Base-by-base conservation (phyloP, 2,888 invertebrate genomes). In the Apamea sordens region DNA sequence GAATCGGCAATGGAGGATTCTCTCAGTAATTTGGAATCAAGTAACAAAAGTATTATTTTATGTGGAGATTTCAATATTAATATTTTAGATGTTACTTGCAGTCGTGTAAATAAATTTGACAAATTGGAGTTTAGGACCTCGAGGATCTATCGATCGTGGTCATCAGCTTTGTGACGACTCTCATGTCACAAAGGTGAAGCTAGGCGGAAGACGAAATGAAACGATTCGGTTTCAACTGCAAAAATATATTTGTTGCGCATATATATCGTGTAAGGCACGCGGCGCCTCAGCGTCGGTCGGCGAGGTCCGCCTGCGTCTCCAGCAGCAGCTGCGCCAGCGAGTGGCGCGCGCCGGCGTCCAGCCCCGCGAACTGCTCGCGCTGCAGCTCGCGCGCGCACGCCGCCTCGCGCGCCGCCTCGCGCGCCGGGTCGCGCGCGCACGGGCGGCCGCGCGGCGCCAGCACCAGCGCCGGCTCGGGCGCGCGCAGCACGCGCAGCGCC, bases 351-450 rank as follows among this genome's bases (percentile, higher is more conserved):
- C 94, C 94, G 32, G 94, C 93, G 68, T 89, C 91, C 44, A 95
- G 89, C n/a, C 90, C 0, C 18, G 47, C 50, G 78, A 83, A 77
- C 6, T 24, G 24, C 0, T 73, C 47, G 64, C 47, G 72, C 15
- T 32, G 73, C 56, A 76, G 73, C 7, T 24, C 18, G 5, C 77
- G 83, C 65, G 72, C 72, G 64, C 78, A 73, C 41, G 21, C 0
- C 91, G 32, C 32, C 32, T 32, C 32, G 32, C 32, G 32, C 32
- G 21, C 0, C 91, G 32, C 32, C 32, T 32, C 32, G 32, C 32
- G 32, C 32, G 32, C n/a, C n/a, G n/a, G n/a, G n/a, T n/a, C n/a
- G n/a, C 32, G 76, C 98, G n/a, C 92, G 98, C 76, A 98, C 78
- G 97, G 96, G 50, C 97, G 84, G 61, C 53, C 88, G 82, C 74